Conservation (phyloP, 2,888 invertebrate genomes). For the Yponomeuta evonymella region DNA sequence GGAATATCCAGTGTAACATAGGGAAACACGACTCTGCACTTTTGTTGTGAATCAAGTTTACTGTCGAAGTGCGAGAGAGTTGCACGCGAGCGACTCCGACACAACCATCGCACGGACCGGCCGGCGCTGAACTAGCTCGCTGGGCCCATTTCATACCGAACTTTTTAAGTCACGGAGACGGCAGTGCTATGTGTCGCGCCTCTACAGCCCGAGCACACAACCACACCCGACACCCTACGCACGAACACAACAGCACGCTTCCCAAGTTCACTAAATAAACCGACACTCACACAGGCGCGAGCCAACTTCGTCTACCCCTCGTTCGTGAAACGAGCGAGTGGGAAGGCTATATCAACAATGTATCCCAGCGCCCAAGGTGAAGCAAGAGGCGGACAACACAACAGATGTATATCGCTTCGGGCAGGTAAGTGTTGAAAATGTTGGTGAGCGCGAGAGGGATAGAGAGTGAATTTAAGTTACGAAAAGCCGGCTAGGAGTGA, state of each 20-base stretch:
- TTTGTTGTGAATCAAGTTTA: slow-evolving; percentile 51
- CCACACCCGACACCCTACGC: slow-evolving; percentile 63
- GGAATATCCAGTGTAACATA: slow-evolving; percentile 30
- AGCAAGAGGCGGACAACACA: slow-evolving; percentile 58
- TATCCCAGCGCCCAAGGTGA: slow-evolving; percentile 43
- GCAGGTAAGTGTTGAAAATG: slow-evolving; percentile 75
- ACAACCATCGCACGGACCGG: slow-evolving; percentile 59
- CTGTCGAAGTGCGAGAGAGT: slow-evolving; percentile 66
- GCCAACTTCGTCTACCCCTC: slow-evolving; percentile 71
- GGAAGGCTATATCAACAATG: slow-evolving; percentile 72
- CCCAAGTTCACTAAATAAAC: slow-evolving; percentile 76
- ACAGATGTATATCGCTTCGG: slow-evolving; percentile 76
- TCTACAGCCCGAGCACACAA: slow-evolving; percentile 72
- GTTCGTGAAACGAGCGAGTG: slow-evolving; percentile 64
- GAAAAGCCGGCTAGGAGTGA: slow-evolving; percentile 65
- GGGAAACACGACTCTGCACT: slow-evolving; percentile 27
- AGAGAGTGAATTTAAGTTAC: slow-evolving; percentile 64
- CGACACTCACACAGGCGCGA: slow-evolving; percentile 71
- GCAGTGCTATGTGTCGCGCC: slow-evolving; percentile 76
- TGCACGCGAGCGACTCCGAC: slow-evolving; percentile 44
- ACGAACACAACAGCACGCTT: slow-evolving; percentile 72
- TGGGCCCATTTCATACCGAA: slow-evolving; percentile 68
- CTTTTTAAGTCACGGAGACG: slow-evolving; percentile 75
- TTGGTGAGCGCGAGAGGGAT: slow-evolving; percentile 68
- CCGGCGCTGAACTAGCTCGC: slow-evolving; percentile 69